phyloP scores from a whole-genome alignment of 2,113 vertebrate genomes.

The Rhodinocichla rosea region DNA sequence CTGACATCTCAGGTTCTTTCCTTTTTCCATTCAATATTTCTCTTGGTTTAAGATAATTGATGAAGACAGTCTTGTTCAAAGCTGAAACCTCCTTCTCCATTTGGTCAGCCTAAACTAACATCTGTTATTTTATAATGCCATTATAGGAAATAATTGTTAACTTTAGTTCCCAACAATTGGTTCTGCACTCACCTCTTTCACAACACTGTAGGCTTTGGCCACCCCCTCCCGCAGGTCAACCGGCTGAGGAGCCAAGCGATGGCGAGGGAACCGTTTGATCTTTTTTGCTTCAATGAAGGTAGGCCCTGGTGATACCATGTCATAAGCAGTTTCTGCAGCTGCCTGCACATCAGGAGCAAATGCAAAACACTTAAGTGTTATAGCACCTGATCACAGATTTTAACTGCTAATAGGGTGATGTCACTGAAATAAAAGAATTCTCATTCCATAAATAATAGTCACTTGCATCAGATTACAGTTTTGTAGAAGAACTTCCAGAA shows the following conservation, averaged over 20 bases:
- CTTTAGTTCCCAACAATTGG: neutral
- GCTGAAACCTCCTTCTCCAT: neutral
- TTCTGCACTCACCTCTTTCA: conserved; percentile 86
- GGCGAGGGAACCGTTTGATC: conserved; percentile 84
- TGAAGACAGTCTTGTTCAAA: neutral
- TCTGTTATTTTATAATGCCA: neutral
- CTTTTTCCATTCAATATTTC: neutral
- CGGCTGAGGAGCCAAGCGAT: conserved; percentile 90
- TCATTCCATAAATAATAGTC: neutral
- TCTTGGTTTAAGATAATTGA: neutral
- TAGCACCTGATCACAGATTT: neutral
- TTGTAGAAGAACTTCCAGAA: neutral
- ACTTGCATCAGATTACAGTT: neutral
- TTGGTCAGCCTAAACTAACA: neutral
- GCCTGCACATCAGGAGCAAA: conserved; percentile 72
- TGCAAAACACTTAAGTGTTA: neutral
- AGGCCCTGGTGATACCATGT: conserved; percentile 95
- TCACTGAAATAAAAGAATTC: neutral
- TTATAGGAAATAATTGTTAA: neutral
- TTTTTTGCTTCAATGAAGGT: conserved; percentile 85
- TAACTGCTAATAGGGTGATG: neutral
- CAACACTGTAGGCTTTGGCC: conserved; percentile 95
- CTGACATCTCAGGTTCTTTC: neutral
- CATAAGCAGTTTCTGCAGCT: conserved; percentile 95
- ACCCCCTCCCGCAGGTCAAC: conserved; percentile 95